Evolutionary conservation across 2,797 vertebrate species (phyloP), one percentile per base, ranked within the genome.

Genomic region (Crenuchus spilurus): DNA sequence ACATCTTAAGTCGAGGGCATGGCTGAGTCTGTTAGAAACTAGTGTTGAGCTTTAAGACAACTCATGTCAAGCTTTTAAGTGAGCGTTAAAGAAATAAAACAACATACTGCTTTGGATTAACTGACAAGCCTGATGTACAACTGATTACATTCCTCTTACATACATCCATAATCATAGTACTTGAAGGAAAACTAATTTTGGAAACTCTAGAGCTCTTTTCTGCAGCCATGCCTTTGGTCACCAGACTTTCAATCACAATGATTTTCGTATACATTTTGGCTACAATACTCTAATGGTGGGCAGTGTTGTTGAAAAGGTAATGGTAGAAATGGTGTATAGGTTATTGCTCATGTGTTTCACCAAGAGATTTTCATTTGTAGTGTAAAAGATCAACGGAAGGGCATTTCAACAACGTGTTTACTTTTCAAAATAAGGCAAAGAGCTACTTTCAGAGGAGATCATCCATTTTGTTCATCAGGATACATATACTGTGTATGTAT

Each of bases 401-500:
- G 74, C 9, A 72, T 55, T 72, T 82, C 22, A 68, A 80, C 66
- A 71, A 52, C 61, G 60, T 33, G 37, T 79, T 67, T 74, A 74
- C 73, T 80, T 81, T 74, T 46, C 68, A 77, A 75, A 89, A 82
- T 92, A 91, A 93, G 91, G 93, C 91, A 88, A 90, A 90, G 85
- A 81, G 87, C 87, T 82, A 91, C 88, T 88, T 87, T 87, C 80
- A 84, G 83, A 90, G 88, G 84, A 83, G 70, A 81, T 87, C 77
- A 84, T 80, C 81, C 84, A 87, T 87, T 89, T 88, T 83, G 84
- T 83, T 91, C 85, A 87, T 89, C 89, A 86, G 86, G 83, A 91
- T 91, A 91, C 90, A 91, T 87, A 87, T 90, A 91, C 90, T 90
- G 86, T 89, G 91, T 90, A 90, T 92, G 90, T 90, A 91, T 91